Evolutionary conservation across 2,888 invertebrate genomes (phyloP), one percentile per base, ranked within the genome.

Genomic region (Apotomis capreana): DNA sequence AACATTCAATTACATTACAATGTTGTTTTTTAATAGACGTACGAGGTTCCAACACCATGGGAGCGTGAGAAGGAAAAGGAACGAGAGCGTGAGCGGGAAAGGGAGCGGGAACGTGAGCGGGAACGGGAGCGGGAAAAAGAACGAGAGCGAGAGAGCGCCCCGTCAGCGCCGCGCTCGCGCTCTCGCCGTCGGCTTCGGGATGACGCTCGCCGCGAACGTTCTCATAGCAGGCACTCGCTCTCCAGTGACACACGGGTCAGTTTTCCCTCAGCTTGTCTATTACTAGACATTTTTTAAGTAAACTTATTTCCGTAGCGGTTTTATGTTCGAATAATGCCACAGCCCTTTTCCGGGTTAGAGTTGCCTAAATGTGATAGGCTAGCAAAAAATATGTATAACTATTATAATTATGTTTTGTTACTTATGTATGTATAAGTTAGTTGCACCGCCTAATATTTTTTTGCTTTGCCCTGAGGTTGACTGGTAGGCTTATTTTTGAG

Each of bases 231-330:
- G 71, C 95, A 95, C 77, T 95, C 95, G 2, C 91, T 95, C 74
- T 95, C 95, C 67, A 95, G 95, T 79, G 95, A 96, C 81, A 95
- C 95, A 4, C 94, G 95, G 84, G 96, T 95, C 13, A 55, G 69
- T 0, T 36, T 12, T 26, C 3, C 4, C n/a, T 58, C 40, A 6
- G 40, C 6, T 40, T 40, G 40, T 6, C 40, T 40, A 40, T 40
- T 40, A 40, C 40, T 40, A 40, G 40, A 40, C 6, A 40, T 40
- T 4, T 1, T 40, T 6, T 0, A 6, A 40, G 6, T 40, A 40
- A 6, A 40, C 6, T 0, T 40, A 40, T 4, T 26, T 26, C 26
- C 26, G 2, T 26, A 26, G 26, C 26, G 2, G 26, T 26, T 26
- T 0, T 40, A 40, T 40, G 40, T 40, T 5, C 40, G 6, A 40